Evolutionary conservation across 1,140 invertebrate species (phyloP).

Genomic region (Calephelis virginiensis): DNA sequence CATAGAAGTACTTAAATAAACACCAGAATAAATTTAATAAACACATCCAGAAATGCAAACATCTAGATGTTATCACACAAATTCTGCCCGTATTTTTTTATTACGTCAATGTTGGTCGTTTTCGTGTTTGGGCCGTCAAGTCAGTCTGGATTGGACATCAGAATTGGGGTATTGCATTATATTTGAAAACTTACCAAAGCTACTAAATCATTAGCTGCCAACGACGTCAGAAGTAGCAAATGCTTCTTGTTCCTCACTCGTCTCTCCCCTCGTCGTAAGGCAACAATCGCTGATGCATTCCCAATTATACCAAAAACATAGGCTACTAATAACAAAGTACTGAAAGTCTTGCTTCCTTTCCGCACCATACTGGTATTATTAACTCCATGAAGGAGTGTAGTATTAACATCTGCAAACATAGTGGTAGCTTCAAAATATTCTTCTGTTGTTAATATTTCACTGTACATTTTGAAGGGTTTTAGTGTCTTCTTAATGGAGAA

Average conservation of each 20-base stretch:
- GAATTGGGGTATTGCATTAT: no score
- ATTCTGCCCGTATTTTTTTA: no score
- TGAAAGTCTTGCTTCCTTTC: background rate
- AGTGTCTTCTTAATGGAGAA: background rate
- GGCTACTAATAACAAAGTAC: slow-evolving; percentile 35
- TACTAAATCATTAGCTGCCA: slow-evolving; percentile 10
- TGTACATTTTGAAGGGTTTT: background rate
- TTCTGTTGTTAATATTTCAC: background rate
- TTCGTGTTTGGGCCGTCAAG: no score
- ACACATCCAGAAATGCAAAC: no score
- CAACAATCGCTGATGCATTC: slow-evolving; percentile 64
- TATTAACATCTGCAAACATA: background rate
- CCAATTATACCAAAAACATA: slow-evolving; percentile 69
- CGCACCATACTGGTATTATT: no score
- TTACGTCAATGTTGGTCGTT: no score
- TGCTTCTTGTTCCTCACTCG: slow-evolving; percentile 65
- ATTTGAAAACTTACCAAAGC: slow-evolving; percentile 2
- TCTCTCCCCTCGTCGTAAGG: slow-evolving; percentile 68
- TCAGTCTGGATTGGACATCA: no score
- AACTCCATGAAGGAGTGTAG: background rate
- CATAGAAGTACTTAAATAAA: no score
- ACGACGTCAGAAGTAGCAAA: background rate
- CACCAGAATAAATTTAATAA: no score
- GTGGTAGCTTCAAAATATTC: background rate
- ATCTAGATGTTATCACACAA: no score